Evolutionary conservation across 2,888 invertebrate genomes (phyloP).

Genomic region (Dynastes hyllus): DNA sequence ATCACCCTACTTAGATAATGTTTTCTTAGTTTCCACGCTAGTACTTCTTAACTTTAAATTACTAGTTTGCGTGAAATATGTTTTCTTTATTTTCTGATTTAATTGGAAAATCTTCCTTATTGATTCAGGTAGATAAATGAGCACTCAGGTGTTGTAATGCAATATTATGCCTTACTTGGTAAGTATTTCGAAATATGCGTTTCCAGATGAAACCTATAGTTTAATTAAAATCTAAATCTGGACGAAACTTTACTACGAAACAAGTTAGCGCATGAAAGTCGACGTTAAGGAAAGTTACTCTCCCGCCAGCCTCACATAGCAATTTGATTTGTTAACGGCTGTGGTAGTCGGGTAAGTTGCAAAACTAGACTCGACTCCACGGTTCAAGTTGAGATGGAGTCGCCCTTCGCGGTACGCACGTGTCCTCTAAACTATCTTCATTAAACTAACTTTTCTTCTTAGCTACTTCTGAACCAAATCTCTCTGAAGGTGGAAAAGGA

Average conservation of each 20-base stretch:
- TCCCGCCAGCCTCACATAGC: conserved; percentile 10
- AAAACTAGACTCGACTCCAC: conserved; percentile 41
- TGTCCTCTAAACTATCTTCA: conserved; percentile 60
- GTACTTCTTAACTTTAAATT: too few species aligned
- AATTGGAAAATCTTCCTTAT: too few species aligned
- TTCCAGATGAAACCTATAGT: conserved; percentile 6
- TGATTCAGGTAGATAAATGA: too few species aligned
- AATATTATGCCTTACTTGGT: too few species aligned
- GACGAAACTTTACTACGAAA: neutral
- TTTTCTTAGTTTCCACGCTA: too few species aligned
- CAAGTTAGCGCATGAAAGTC: conserved; percentile 28
- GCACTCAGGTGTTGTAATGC: too few species aligned
- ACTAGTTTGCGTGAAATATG: too few species aligned
- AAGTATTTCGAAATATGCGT: conserved; percentile 1
- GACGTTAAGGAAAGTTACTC: conserved; percentile 48
- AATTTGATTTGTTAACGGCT: conserved; percentile 51
- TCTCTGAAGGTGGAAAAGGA: neutral
- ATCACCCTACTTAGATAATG: too few species aligned
- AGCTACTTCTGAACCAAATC: conserved; percentile 1
- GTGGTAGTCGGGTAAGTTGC: conserved; percentile 47
- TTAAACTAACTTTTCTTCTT: conserved; percentile 58
- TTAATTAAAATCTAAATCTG: conserved; percentile 40
- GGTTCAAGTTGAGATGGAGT: conserved; percentile 42
- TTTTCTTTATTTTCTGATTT: too few species aligned
- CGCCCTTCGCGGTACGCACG: conserved; percentile 54